Evolutionary conservation across 2,113 vertebrate species (phyloP), one percentile per base, ranked within the genome.

Genomic region (Cettia cetti): DNA sequence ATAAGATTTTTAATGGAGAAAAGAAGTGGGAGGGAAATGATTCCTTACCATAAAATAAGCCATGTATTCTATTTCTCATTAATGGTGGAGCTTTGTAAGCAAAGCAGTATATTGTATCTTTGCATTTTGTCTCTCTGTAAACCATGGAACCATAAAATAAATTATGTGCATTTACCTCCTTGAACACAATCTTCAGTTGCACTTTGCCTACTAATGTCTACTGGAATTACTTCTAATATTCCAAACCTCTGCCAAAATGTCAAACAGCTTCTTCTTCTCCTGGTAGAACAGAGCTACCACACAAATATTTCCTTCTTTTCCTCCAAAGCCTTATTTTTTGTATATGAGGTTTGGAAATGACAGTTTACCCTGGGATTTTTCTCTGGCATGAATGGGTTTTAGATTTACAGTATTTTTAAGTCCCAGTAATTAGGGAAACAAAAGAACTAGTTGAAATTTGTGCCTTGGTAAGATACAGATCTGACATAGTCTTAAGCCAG

Each of bases 131-230:
- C 28, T 80, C 30, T 89, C 20, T 86, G 28, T 68, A 68, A 90
- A 65, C 19, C 56, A 63, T 59, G 70, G 42, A 91, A 75, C 54
- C 35, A 57, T 76, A 18, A 94, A 94, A 91, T 71, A 94, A 93
- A 79, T 82, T 28, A 47, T 54, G 28, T 47, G 14, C 45, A 39
- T 90, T 94, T 91, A 24, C 26, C n/a, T 71, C 20, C 42, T 87
- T 60, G 18, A 82, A 47, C 49, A 42, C 53, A 39, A 27, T 79
- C 24, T 26, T 90, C n/a, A 37, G 26, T 18, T 63, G 20, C 28
- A 50, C 15, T 84, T 90, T 82, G 26, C 24, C 42, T 40, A 78
- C 85, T 90, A 69, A 86, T 82, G 50, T 93, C 35, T 78, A 49
- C 30, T 93, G 69, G 69, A 90, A 75, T 74, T 88, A 74, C 20